Conservation (phyloP, 2,888 invertebrate genomes). For the Acanthosepion lycidas region DNA sequence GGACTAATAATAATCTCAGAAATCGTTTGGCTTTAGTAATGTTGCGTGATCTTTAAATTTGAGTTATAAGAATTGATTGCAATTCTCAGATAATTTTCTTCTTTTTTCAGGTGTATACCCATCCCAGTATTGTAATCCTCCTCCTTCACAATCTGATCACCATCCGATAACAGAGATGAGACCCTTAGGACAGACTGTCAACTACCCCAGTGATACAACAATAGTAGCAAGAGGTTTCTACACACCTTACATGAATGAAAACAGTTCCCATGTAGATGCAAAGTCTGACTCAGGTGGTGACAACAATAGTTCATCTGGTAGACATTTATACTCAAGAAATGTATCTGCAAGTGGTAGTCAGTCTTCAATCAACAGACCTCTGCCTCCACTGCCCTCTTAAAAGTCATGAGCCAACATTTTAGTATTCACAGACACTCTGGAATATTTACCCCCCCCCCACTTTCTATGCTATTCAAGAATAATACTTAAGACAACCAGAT, state of each 20-base stretch:
- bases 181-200: neutral
- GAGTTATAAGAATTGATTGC: neutral
- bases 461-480: neutral
- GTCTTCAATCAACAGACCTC: constrained; percentile 23
- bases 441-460: neutral
- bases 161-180: neutral
- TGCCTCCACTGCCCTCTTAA: neutral
- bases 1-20: neutral
- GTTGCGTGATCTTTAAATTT: neutral
- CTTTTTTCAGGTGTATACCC: neutral
- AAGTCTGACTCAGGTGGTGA: constrained; percentile 33
- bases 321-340: constrained; percentile 12
- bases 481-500: neutral
- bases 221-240: constrained; percentile 10
- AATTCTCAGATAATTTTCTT: neutral
- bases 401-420: neutral
- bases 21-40: neutral
- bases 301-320: constrained; percentile 11
- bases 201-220: neutral
- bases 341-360: neutral
- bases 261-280: neutral
- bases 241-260: constrained; percentile 1
- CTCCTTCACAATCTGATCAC: neutral
- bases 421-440: neutral
- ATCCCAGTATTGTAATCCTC: neutral